Conservation (phyloP, 1,140 invertebrate species). For the Tenebrio molitor region DNA sequence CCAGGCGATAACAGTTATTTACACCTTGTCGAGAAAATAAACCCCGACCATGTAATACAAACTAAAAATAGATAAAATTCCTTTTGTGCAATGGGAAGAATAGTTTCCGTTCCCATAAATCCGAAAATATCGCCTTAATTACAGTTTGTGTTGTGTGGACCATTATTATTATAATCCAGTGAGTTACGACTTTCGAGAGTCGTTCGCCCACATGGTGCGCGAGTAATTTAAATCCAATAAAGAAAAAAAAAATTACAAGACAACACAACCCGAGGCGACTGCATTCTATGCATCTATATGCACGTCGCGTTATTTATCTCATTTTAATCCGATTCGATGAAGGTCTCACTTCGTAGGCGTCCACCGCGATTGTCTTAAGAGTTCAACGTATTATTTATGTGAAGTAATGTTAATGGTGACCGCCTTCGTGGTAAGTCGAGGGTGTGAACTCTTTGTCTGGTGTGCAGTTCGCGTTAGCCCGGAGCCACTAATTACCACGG, state of each 20-base stretch:
- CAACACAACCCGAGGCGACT: background rate
- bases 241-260: background rate
- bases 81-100: too few species aligned
- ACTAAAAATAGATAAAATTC: too few species aligned
- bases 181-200: background rate
- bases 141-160: background rate
- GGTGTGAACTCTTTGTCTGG: conserved; percentile 31
- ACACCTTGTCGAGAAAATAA: too few species aligned
- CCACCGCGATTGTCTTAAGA: conserved; percentile 10
- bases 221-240: conserved; percentile 13
- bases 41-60: too few species aligned
- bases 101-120: conserved; percentile 18
- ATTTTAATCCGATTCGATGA: background rate
- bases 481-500: background rate
- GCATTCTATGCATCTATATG: background rate
- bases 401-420: background rate
- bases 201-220: conserved; percentile 18
- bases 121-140: conserved; percentile 26
- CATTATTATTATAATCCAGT: conserved; percentile 19
- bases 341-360: conserved; percentile 16
- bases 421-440: background rate
- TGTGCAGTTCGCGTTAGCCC: background rate
- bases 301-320: conserved; percentile 2
- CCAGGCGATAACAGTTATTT: too few species aligned
- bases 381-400: conserved; percentile 25